phyloP scores from a whole-genome alignment of 2,888 invertebrate species.

The Microctonus brassicae region DNA sequence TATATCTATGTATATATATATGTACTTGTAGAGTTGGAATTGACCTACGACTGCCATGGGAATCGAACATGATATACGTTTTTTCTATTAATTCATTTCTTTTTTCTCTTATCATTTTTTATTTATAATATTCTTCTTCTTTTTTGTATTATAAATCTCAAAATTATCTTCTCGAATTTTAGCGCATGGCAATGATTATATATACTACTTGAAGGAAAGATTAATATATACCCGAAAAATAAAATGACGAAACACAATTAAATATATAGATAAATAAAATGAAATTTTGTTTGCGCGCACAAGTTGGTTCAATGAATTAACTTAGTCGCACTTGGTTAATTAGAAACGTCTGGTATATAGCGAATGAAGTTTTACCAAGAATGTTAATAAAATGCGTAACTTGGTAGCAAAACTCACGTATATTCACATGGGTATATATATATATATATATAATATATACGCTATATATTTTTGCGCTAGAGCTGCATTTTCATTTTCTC shows the following conservation, averaged over 20 bases:
- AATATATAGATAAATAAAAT: conserved; percentile 11
- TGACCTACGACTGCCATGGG: conserved; percentile 40
- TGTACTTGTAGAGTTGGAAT: conserved; percentile 11
- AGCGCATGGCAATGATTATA: background rate
- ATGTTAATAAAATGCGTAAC: conserved; percentile 48
- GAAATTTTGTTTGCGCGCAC: conserved; percentile 14
- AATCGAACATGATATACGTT: conserved; percentile 18
- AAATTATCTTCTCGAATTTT: background rate
- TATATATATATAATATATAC: background rate
- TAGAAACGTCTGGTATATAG: conserved; percentile 40
- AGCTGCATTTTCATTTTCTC: conserved; percentile 19
- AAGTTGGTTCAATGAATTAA: conserved; percentile 27
- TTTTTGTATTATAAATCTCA: background rate
- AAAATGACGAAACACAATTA: background rate
- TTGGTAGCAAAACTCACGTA: conserved; percentile 10
- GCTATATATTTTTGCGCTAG: background rate
- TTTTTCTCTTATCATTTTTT: too few species aligned
- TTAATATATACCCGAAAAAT: too few species aligned
- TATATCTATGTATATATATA: background rate
- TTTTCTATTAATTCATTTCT: too few species aligned
- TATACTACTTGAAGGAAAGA: too few species aligned
- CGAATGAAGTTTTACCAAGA: conserved; percentile 45
- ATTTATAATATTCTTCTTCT: too few species aligned
- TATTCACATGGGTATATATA: conserved; percentile 1
- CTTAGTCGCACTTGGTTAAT: conserved; percentile 43